Conservation (phyloP, 2,888 invertebrate species). For the Serrognathus titanus region DNA sequence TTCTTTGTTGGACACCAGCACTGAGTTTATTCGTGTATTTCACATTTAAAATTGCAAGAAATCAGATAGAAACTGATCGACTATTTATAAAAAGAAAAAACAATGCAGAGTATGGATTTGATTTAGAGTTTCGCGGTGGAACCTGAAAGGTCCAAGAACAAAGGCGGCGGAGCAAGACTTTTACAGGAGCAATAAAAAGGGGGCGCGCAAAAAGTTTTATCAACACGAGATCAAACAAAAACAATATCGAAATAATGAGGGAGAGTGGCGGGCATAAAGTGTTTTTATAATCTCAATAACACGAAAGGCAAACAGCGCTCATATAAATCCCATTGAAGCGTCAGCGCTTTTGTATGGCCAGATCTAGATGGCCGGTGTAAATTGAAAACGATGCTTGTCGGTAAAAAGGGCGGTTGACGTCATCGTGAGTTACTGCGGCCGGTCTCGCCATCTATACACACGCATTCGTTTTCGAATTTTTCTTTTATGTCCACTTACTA, state of each 20-base stretch:
- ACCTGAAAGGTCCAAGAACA: too few relatives aligned
- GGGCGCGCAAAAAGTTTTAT: not conserved
- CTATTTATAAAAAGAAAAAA: too few relatives aligned
- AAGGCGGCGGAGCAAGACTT: not conserved
- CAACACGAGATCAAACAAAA: slow-evolving; percentile 19
- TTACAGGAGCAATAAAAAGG: not conserved
- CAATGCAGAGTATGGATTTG: too few relatives aligned
- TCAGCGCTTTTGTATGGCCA: slow-evolving; percentile 32
- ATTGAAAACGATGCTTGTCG: slow-evolving; percentile 37
- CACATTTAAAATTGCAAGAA: too few relatives aligned
- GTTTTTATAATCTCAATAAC: slow-evolving; percentile 35
- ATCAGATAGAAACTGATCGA: too few relatives aligned
- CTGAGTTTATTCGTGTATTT: too few relatives aligned
- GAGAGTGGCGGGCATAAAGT: slow-evolving; percentile 26
- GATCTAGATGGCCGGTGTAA: slow-evolving; percentile 31
- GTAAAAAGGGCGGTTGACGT: slow-evolving; percentile 38
- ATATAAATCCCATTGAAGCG: slow-evolving; percentile 35
- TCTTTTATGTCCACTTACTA: too few relatives aligned
- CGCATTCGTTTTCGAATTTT: slow-evolving; percentile 21
- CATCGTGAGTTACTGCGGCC: slow-evolving; percentile 33
- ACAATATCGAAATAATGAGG: slow-evolving; percentile 32
- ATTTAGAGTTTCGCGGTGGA: too few relatives aligned
- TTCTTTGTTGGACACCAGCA: too few relatives aligned
- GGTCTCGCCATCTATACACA: slow-evolving; percentile 29
- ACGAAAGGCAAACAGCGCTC: slow-evolving; percentile 30